A percentile compares a stretch with the other conserved stretches of the same genome.
These are phyloP conservation scores for Hypomecis atomaria DNA, from an alignment of 2,888 invertebrate species.

Conservation along the genomic window DNA sequence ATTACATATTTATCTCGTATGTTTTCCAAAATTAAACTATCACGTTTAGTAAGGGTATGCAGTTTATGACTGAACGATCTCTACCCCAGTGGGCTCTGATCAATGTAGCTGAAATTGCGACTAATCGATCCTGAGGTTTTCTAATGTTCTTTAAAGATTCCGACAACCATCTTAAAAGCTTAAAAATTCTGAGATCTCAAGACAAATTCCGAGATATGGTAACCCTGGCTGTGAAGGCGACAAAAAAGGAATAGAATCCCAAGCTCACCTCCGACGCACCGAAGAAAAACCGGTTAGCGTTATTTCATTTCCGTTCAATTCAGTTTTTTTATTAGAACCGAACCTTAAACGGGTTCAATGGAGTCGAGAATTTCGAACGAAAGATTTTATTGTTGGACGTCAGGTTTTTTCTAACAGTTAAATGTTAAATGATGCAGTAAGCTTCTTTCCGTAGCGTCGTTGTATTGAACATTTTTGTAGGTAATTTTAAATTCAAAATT, in stretches of 20 bases:
- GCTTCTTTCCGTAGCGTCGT: constrained; percentile 17
- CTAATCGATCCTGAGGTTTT: no score
- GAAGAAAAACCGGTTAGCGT: constrained; percentile 79
- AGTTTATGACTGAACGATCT: no score
- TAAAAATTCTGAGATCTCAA: no score
- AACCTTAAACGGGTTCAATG: constrained; percentile 74
- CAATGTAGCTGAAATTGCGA: no score
- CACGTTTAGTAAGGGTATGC: no score
- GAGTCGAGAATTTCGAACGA: constrained; percentile 52
- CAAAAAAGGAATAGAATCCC: constrained; percentile 63
- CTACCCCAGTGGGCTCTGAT: no score
- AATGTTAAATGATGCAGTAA: constrained; percentile 29
- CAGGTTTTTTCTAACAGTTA: constrained; percentile 35
- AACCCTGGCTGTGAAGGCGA: constrained; percentile 47
- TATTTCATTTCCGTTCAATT: constrained; percentile 83
- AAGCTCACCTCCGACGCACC: constrained; percentile 62
- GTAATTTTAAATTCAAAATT: neutral
- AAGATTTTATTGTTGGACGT: constrained; percentile 35
- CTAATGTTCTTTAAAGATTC: no score
- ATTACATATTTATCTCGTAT: no score
- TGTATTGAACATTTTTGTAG: constrained; percentile 13
- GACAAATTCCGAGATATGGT: no score
- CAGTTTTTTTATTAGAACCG: constrained; percentile 76
- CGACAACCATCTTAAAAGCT: no score
- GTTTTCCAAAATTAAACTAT: no score